Percentiles rank a stretch among this genome's conserved stretches.
phyloP scores from a whole-genome alignment of 2,797 vertebrate genomes.

The Chrosomus eos region DNA sequence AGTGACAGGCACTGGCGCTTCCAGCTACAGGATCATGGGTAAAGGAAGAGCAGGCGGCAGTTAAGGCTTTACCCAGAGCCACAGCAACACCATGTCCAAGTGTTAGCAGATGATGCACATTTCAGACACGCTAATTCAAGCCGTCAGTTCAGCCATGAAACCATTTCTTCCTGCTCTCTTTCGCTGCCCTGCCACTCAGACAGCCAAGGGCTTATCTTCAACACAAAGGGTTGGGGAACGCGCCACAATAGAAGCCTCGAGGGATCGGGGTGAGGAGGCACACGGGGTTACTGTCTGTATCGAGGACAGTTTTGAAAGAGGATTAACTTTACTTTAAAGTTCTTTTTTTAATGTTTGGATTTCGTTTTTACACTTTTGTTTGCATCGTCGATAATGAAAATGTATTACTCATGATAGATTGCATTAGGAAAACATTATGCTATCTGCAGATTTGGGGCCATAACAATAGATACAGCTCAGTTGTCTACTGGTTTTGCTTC shows the following conservation, averaged over 20 bases:
- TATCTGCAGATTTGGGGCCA: conserved; percentile 40
- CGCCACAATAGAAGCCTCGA: conserved; percentile 1
- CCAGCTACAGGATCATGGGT: conserved; percentile 77
- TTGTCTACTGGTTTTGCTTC: neutral
- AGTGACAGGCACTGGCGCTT: conserved; percentile 76
- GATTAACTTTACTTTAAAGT: neutral
- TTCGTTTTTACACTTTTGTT: conserved; percentile 1
- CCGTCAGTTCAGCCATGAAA: conserved; percentile 80
- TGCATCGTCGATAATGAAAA: conserved; percentile 3
- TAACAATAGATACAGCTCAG: conserved; percentile 26
- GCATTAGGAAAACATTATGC: conserved; percentile 36
- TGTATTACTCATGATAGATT: conserved; percentile 37
- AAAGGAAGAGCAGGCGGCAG: conserved; percentile 68
- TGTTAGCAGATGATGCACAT: conserved; percentile 82
- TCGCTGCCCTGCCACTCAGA: conserved; percentile 53
- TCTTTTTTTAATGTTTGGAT: neutral
- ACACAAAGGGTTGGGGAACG: conserved; percentile 40
- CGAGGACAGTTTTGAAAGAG: conserved; percentile 13
- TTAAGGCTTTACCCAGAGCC: conserved; percentile 71
- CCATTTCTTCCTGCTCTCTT: conserved; percentile 73
- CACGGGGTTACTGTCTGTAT: conserved; percentile 6
- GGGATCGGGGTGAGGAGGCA: neutral
- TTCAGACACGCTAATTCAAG: conserved; percentile 79
- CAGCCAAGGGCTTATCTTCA: conserved; percentile 65
- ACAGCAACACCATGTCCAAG: conserved; percentile 83